Percentiles rank a stretch among this genome's conserved stretches.
Conservation (phyloP, 2,113 vertebrate genomes). For the Heterocephalus glaber region DNA sequence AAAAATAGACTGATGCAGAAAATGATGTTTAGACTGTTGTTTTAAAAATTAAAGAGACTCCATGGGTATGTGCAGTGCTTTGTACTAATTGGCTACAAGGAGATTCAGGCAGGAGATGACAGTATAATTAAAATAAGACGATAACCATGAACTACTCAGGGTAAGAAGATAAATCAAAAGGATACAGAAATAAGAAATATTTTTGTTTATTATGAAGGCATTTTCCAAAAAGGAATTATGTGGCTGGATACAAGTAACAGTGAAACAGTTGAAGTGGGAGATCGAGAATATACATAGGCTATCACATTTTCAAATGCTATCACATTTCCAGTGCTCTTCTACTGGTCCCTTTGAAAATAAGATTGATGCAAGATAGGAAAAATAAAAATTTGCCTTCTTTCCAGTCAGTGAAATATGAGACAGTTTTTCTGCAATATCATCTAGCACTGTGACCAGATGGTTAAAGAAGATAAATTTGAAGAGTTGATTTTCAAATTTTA, state of each 20-base stretch:
- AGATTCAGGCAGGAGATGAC: background rate
- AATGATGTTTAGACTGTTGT: background rate
- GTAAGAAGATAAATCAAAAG: background rate
- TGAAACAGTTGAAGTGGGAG: background rate
- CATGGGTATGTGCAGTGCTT: background rate
- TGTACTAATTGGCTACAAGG: background rate
- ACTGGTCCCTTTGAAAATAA: background rate
- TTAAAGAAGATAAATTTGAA: conserved; percentile 69
- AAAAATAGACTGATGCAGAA: background rate
- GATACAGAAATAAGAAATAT: background rate
- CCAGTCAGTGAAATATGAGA: conserved; percentile 36
- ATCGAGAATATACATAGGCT: background rate
- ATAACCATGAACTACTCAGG: background rate
- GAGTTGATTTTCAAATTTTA: conserved; percentile 59
- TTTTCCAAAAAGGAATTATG: background rate
- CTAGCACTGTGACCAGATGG: conserved; percentile 62
- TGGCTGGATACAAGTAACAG: background rate
- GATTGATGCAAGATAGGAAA: conserved; percentile 43
- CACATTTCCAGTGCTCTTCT: background rate
- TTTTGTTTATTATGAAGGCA: background rate
- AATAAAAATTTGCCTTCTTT: conserved; percentile 37
- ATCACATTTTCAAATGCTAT: background rate
- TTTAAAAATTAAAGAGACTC: conserved; percentile 27
- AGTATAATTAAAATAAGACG: conserved; percentile 44
- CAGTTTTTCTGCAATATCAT: conserved; percentile 30